Evolutionary conservation across 2,797 vertebrate species (phyloP).

Genomic region (Antrozous pallidus): DNA sequence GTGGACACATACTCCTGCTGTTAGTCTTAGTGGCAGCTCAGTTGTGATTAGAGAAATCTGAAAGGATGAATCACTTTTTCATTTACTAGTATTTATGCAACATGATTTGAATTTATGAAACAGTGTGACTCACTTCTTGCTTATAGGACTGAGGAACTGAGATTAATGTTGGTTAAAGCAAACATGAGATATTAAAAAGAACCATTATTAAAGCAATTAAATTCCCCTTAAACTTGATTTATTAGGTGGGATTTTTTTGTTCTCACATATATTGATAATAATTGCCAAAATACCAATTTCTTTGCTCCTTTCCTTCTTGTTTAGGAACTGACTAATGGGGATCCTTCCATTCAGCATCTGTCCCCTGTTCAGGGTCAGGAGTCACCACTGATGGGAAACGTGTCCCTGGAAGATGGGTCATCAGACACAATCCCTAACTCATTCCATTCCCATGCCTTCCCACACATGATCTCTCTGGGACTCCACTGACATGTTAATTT

Average conservation of each 20-base stretch:
- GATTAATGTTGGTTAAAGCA: background rate
- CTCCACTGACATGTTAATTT: background rate
- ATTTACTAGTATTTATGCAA: background rate
- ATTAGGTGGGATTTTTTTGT: background rate
- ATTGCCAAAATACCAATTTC: background rate
- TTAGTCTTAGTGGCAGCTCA: background rate
- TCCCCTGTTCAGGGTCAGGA: background rate
- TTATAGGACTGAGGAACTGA: background rate
- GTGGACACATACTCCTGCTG: constrained; percentile 55
- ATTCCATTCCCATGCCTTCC: background rate
- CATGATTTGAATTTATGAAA: constrained; percentile 37
- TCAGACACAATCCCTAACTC: background rate
- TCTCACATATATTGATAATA: background rate
- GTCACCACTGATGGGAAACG: accelerated
- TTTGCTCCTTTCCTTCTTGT: background rate
- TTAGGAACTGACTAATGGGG: background rate
- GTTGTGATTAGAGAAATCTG: background rate
- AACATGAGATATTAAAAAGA: background rate
- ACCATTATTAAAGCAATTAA: background rate
- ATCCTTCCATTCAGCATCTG: background rate
- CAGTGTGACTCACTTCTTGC: constrained; percentile 16
- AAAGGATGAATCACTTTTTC: background rate
- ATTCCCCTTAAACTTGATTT: background rate
- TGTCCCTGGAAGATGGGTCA: background rate
- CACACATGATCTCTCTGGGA: background rate